A percentile compares a stretch with the other conserved stretches of the same genome.
Evolutionary conservation across 2,797 vertebrate genomes (phyloP).

Genomic region (Hyperoplus immaculatus): DNA sequence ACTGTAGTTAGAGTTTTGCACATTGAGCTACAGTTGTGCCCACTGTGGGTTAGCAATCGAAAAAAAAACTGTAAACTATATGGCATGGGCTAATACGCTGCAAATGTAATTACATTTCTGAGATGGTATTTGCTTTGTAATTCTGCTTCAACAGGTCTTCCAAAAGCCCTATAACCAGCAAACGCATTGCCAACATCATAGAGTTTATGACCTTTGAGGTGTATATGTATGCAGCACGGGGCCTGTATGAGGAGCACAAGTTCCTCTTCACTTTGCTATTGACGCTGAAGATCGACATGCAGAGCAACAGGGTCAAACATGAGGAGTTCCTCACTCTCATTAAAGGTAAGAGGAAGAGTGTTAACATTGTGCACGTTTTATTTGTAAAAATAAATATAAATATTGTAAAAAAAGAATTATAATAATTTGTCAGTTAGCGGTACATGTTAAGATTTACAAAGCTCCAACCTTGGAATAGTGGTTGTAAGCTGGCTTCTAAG

Average conservation of each 20-base stretch:
- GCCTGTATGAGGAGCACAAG: constrained; percentile 96
- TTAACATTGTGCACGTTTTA: neutral
- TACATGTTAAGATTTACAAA: neutral
- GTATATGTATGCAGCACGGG: constrained; percentile 90
- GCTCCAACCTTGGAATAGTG: neutral
- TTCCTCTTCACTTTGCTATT: constrained; percentile 95
- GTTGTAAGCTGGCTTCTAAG: neutral
- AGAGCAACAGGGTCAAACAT: constrained; percentile 90
- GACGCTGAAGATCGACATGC: constrained; percentile 95
- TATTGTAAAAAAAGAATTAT: too few relatives aligned
- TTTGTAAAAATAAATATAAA: neutral
- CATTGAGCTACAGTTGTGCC: too few relatives aligned
- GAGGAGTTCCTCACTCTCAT: constrained; percentile 95
- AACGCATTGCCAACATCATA: constrained; percentile 93
- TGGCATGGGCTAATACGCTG: neutral
- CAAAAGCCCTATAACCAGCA: constrained; percentile 93
- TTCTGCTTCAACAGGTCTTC: constrained; percentile 83
- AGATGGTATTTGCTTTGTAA: neutral
- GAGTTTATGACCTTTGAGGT: constrained; percentile 96
- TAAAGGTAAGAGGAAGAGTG: constrained; percentile 87
- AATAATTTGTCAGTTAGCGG: neutral
- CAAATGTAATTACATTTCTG: neutral
- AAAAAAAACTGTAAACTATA: too few relatives aligned
- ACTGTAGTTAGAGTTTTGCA: too few relatives aligned
- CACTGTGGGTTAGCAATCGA: too few relatives aligned